Evolutionary conservation across 2,113 vertebrate genomes (phyloP), one percentile per base, ranked within the genome.

Genomic region (Pseudorectes ferrugineus): DNA sequence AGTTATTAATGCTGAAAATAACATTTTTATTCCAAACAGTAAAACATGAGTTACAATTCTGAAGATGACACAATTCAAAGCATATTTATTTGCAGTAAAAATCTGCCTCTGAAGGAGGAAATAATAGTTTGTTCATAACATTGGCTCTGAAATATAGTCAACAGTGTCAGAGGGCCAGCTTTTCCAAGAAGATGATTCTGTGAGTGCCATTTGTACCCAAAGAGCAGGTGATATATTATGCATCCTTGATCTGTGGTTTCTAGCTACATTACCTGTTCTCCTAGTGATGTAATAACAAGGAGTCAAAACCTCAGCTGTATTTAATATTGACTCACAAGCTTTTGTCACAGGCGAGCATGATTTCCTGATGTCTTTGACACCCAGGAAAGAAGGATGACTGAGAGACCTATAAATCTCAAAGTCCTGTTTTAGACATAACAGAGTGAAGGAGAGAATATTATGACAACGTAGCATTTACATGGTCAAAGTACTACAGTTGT

Each of bases 401-500:
- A 81, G 72, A 94, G 26, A 58, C 6, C 21, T 38, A 36, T 88
- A 88, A 92, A 94, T 94, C 82, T 96, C 10, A 2, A 93, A 92
- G 91, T 93, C 85, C 81, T 66, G 10, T 43, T 79, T 85, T 24
- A 74, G 54, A 76, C 42, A 49, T 65, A 65, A 33, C 24, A 62
- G 74, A 90, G 38, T 0, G 17, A 85, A 95, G 88, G 78, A 88
- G 74, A 94, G 58, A 89, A 86, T 91, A 92, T 89, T 58, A 88
- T 88, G 93, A 88, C 85, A 81, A 71, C 51, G 11, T 76, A 85
- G 79, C 79, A 86, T 95, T 86, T 95, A 55, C 82, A 49, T 31
- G 94, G 92, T 86, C 95, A 96, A 97, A 96, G 94, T 97, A 77
- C 96, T 93, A 52, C 68, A 74, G 59, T 59, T 86, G 86, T 91